phyloP scores from a whole-genome alignment of 1,140 invertebrate genomes.

The Drosophila mojavensis region DNA sequence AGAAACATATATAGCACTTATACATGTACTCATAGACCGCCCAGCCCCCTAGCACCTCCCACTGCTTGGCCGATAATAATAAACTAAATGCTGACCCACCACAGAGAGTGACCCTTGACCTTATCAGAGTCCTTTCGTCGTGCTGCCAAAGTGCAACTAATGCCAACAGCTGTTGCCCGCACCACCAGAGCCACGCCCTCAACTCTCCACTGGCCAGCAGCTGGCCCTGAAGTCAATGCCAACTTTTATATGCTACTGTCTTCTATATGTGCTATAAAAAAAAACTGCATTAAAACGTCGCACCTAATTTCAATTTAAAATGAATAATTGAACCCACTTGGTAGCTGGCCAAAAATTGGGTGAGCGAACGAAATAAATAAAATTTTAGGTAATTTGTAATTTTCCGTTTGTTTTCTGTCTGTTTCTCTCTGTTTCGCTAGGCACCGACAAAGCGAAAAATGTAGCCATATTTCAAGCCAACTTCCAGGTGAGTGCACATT shows the following conservation, averaged over 20 bases:
- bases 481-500: constrained; percentile 78
- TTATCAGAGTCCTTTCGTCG: not conserved
- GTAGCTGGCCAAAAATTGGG: not conserved
- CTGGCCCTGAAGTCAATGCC: too few species aligned
- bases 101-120: not conserved
- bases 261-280: too few species aligned
- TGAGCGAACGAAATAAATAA: constrained; percentile 39
- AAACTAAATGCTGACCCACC: not conserved
- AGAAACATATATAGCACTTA: too few species aligned
- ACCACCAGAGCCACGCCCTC: too few species aligned
- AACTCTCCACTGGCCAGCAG: too few species aligned
- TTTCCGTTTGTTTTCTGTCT: constrained; percentile 16
- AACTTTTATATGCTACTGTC: too few species aligned
- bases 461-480: constrained; percentile 65
- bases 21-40: too few species aligned
- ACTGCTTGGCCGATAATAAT: too few species aligned
- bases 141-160: too few species aligned
- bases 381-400: constrained; percentile 70
- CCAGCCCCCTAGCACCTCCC: too few species aligned
- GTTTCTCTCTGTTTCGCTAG: not conserved
- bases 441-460: constrained; percentile 52
- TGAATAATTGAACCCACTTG: constrained; percentile 32
- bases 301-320: constrained; percentile 78
- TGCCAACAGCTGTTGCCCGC: constrained; percentile 20
- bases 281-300: constrained; percentile 72